These are phyloP conservation scores for Drosophila nigrodunni DNA, from an alignment of 1,140 invertebrate species.

Conservation along the genomic window DNA sequence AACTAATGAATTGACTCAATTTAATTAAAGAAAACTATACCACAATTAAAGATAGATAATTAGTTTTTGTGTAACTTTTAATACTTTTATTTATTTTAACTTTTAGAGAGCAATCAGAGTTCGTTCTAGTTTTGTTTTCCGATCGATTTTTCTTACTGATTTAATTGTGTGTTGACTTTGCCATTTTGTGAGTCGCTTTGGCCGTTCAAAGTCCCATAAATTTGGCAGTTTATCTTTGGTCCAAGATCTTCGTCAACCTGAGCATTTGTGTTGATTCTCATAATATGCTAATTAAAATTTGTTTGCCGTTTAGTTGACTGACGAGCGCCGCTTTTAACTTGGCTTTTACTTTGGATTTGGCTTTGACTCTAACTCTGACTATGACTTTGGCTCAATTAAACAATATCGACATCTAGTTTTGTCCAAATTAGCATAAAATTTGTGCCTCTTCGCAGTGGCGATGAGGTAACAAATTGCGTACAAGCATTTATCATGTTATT, in stretches of 20 bases:
- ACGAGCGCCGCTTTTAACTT: conserved; percentile 31
- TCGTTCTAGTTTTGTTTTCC: conserved; percentile 4
- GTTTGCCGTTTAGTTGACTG: conserved; percentile 35
- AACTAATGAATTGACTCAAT: not conserved
- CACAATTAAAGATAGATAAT: too few relatives aligned
- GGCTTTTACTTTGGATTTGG: conserved; percentile 21
- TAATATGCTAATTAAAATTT: conserved; percentile 80
- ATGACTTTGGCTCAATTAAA: conserved; percentile 66
- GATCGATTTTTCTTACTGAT: conserved; percentile 36
- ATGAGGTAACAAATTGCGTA: conserved; percentile 82
- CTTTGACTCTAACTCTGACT: conserved; percentile 4
- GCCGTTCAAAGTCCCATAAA: conserved; percentile 69
- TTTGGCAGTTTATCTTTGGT: conserved; percentile 64
- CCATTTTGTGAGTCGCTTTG: conserved; percentile 71
- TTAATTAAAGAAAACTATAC: too few relatives aligned
- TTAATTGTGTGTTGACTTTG: conserved; percentile 81
- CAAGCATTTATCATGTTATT: conserved; percentile 84
- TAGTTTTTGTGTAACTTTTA: too few relatives aligned
- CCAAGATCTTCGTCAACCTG: conserved; percentile 60
- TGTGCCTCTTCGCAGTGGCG: conserved; percentile 49
- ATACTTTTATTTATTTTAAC: not conserved
- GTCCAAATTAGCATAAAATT: conserved; percentile 76
- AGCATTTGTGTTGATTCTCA: conserved; percentile 77
- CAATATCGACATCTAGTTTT: conserved; percentile 83
- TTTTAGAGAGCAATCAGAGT: conserved; percentile 29